Conservation (phyloP, 2,888 invertebrate genomes). For the Amblyjoppa proteus region DNA sequence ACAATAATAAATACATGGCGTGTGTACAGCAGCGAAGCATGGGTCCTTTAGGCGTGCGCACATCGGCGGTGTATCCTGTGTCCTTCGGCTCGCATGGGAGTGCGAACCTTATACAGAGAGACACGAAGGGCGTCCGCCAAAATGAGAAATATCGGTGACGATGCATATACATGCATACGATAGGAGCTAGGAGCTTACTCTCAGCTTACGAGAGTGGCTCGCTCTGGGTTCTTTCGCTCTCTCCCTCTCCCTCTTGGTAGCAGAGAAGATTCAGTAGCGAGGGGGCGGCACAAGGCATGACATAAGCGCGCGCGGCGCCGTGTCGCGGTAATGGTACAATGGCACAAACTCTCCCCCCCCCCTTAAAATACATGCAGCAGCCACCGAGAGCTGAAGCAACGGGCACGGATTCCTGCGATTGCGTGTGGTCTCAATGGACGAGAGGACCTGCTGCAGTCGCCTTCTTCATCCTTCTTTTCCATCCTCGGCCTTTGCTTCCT, state of each 20-base stretch:
- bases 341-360: slow-evolving; percentile 64
- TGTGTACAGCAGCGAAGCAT: slow-evolving; percentile 21
- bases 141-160: slow-evolving; percentile 61
- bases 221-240: slow-evolving; percentile 3
- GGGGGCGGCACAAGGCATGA: slow-evolving; percentile 67
- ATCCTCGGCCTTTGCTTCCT: slow-evolving; percentile 39
- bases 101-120: slow-evolving; percentile 32
- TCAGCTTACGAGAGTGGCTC: slow-evolving; percentile 22
- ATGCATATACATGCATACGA: slow-evolving; percentile 48
- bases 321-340: slow-evolving; percentile 72
- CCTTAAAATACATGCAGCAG: slow-evolving; percentile 42
- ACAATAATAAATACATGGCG: slow-evolving; percentile 37
- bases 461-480: slow-evolving; percentile 56
- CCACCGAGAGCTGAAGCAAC: slow-evolving; percentile 55
- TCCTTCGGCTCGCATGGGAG: background rate
- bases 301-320: slow-evolving; percentile 68
- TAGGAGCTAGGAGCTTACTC: slow-evolving; percentile 35
- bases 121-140: slow-evolving; percentile 36
- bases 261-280: slow-evolving; percentile 48
- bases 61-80: background rate
- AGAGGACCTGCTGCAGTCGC: slow-evolving; percentile 59
- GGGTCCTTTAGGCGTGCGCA: background rate
- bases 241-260: slow-evolving; percentile 13
- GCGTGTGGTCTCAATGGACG: slow-evolving; percentile 71
- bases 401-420: slow-evolving; percentile 64